Evolutionary conservation across 2,888 invertebrate species (phyloP), one percentile per base, ranked within the genome.

Genomic region (Mayetiola destructor): DNA sequence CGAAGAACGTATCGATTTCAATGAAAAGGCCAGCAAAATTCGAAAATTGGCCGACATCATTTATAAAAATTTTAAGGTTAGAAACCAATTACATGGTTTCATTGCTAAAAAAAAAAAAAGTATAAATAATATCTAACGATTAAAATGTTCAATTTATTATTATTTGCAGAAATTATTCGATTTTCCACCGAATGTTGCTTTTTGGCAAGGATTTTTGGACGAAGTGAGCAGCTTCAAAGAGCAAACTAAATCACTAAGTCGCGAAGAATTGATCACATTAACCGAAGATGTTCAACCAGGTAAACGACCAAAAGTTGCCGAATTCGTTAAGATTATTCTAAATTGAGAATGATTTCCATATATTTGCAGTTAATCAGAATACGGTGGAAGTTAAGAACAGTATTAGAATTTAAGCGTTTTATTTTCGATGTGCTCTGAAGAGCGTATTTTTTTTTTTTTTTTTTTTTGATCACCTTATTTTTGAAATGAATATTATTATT

Each of bases 161-260:
- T 58, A 57, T 59, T 66, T 69, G 3, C 69, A 82, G 80, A 73
- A 74, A 14, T 69, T 85, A 62, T 85, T 87, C 64, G 73, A 75
- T 1, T 72, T 80, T 23, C 79, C 81, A 0, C 77, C 78, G 12
- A 79, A 79, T 0, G 71, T 80, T 32, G 76, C 81, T 0, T 88
- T 88, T 69, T 84, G 82, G 80, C 82, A 85, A 60, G 77, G 75
- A 53, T 88, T 86, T 71, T 77, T 78, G 4, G 79, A 82, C 57
- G 76, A 84, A 61, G 80, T 85, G 1, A 72, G 77, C 4, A 76
- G 77, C 57, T 88, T 88, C 69, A 81, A 82, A 67, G 76, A 78
- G 58, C 75, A 76, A 32, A 85, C 85, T 0, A 77, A 80, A 59
- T 76, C 79, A 60, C 72, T 87, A 62, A 70, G 73, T 0, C 75